phyloP scores from a whole-genome alignment of 2,797 vertebrate species.

The Neosilurus hyrtlii region DNA sequence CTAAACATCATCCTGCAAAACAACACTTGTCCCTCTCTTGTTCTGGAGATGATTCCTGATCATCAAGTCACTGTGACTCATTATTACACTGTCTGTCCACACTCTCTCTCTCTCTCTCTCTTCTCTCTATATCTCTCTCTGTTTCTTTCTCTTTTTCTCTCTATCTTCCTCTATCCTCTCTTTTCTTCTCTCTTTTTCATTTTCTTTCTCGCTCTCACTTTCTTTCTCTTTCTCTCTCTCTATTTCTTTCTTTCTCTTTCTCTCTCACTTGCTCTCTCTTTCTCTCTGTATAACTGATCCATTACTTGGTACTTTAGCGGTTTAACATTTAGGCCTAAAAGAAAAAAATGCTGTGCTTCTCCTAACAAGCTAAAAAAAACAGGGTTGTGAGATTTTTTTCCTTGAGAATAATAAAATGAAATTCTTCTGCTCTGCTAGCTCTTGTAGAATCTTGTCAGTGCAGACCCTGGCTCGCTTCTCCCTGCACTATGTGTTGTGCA shows the following conservation, averaged over 20 bases:
- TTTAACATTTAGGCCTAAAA: background rate
- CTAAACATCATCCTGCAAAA: slow-evolving; percentile 21
- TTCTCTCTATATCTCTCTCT: background rate
- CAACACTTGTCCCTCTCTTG: background rate
- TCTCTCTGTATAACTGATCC: background rate
- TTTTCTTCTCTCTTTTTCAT: background rate
- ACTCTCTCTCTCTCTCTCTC: background rate
- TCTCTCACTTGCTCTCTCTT: background rate
- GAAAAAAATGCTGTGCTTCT: too few relatives aligned
- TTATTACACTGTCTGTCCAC: slow-evolving; percentile 1
- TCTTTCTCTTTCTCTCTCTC: background rate
- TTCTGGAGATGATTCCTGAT: slow-evolving; percentile 15
- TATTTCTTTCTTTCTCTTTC: background rate
- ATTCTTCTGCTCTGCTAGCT: too few relatives aligned
- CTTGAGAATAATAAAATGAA: too few relatives aligned
- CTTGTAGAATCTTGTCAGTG: too few relatives aligned
- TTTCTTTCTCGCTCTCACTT: background rate
- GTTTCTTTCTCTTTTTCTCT: background rate
- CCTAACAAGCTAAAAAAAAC: too few relatives aligned
- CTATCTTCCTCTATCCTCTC: background rate
- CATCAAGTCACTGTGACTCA: background rate
- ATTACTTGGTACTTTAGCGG: background rate
- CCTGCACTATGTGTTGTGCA: too few relatives aligned
- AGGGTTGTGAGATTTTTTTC: too few relatives aligned
- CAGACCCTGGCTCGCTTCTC: too few relatives aligned